phyloP scores from a whole-genome alignment of 2,797 vertebrate species.

The Melopsittacus undulatus region DNA sequence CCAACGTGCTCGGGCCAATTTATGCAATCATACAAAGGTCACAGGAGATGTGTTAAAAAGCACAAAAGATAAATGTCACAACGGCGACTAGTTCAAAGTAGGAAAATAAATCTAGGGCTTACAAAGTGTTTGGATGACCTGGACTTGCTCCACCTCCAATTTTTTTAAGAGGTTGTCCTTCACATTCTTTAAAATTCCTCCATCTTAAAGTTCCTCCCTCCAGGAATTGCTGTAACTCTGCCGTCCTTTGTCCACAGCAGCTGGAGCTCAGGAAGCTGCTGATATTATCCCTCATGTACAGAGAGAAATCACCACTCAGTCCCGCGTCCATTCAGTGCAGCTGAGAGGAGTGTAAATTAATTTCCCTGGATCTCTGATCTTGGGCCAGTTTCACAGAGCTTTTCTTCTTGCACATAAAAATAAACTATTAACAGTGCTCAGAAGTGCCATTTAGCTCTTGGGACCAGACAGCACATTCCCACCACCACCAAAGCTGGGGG shows the following conservation, averaged over 20 bases:
- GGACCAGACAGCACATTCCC: not conserved
- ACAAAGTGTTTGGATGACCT: constrained; percentile 46
- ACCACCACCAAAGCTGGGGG: not conserved
- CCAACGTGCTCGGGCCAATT: constrained; percentile 46
- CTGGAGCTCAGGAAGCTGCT: constrained; percentile 71
- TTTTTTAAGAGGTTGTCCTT: constrained; percentile 63
- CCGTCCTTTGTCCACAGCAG: constrained; percentile 63
- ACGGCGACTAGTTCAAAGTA: constrained; percentile 28
- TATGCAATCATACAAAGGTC: constrained; percentile 66
- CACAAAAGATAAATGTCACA: constrained; percentile 21
- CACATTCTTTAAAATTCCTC: constrained; percentile 58
- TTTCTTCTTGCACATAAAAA: constrained; percentile 32
- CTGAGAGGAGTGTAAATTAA: not conserved
- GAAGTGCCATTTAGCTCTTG: not conserved
- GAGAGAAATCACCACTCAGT: constrained; percentile 21
- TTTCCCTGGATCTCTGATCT: not conserved
- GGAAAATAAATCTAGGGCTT: constrained; percentile 63
- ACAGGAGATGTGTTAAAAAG: constrained; percentile 51
- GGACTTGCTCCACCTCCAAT: constrained; percentile 62
- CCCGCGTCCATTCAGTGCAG: not conserved
- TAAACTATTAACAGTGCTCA: not conserved
- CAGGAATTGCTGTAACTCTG: constrained; percentile 52
- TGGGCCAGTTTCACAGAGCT: not conserved
- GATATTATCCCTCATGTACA: constrained; percentile 30
- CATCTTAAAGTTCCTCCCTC: constrained; percentile 65